Conservation (phyloP, 2,888 invertebrate genomes). For the Limnephilus marmoratus region DNA sequence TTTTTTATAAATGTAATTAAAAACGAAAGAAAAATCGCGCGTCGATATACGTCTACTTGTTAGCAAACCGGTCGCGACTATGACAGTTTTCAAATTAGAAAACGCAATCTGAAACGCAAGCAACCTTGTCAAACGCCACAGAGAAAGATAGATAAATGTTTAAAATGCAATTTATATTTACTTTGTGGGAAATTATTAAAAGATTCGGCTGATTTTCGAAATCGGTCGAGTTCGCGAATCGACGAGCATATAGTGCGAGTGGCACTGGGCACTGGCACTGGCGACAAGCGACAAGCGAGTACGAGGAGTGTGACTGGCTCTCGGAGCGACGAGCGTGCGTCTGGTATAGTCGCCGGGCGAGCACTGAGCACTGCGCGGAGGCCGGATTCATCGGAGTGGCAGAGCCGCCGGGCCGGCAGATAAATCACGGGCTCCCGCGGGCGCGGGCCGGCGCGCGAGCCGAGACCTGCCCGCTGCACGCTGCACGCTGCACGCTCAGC, state of each 20-base stretch:
- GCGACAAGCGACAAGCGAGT: background rate
- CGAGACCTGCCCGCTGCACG: background rate
- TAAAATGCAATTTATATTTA: background rate
- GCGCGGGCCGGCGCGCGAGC: background rate
- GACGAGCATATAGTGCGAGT: constrained; percentile 2
- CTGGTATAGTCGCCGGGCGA: constrained; percentile 6
- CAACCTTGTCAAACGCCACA: background rate
- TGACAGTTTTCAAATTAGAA: constrained; percentile 20
- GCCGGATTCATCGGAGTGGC: background rate
- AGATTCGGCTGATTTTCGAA: background rate
- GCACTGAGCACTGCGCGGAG: constrained; percentile 32
- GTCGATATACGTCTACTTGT: constrained; percentile 7
- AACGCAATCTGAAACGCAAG: background rate
- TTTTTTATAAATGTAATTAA: constrained; percentile 2
- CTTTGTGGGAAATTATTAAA: background rate
- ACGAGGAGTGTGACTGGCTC: background rate
- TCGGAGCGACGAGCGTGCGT: background rate
- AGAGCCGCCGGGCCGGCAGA: background rate
- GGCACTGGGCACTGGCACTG: no score
- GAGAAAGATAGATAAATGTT: background rate
- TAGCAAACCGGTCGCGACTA: background rate
- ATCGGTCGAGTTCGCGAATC: constrained; percentile 28
- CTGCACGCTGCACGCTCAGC: background rate
- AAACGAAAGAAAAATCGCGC: constrained; percentile 27
- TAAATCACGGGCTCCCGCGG: constrained; percentile 16